A percentile compares a stretch with the other conserved stretches of the same genome.
phyloP scores from a whole-genome alignment of 2,888 invertebrate species.

The Aphrophora alni region DNA sequence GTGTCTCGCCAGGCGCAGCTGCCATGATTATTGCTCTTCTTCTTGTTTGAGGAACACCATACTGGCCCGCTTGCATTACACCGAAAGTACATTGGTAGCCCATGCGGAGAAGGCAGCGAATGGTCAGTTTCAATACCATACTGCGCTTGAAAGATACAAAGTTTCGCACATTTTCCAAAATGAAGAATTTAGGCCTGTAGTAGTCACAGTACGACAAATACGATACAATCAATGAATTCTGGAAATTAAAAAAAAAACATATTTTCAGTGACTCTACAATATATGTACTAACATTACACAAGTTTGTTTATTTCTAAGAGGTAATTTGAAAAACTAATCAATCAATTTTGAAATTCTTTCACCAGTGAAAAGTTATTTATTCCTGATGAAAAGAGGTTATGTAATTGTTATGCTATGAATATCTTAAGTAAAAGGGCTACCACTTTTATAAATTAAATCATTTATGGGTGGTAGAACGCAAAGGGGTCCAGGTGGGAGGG shows the following conservation, averaged over 20 bases:
- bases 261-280: no score
- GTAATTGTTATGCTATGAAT: no score
- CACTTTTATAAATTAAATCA: no score
- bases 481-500: no score
- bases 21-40: slow-evolving; percentile 79
- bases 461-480: no score
- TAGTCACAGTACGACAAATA: slow-evolving; percentile 86
- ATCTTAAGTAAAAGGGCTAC: no score
- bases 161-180: slow-evolving; percentile 86
- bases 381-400: no score
- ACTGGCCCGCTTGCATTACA: slow-evolving; percentile 85
- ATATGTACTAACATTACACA: no score
- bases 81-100: slow-evolving; percentile 89
- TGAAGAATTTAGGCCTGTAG: slow-evolving; percentile 81
- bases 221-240: slow-evolving; percentile 81
- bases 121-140: slow-evolving; percentile 80
- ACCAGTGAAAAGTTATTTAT: no score
- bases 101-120: slow-evolving; percentile 78
- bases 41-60: slow-evolving; percentile 83
- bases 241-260: slow-evolving; percentile 39
- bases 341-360: no score
- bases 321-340: no score
- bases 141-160: slow-evolving; percentile 83
- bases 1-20: slow-evolving; percentile 76
- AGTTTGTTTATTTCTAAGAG: no score